Evolutionary conservation across 2,888 invertebrate genomes (phyloP).

Genomic region (Eilema griseolum): DNA sequence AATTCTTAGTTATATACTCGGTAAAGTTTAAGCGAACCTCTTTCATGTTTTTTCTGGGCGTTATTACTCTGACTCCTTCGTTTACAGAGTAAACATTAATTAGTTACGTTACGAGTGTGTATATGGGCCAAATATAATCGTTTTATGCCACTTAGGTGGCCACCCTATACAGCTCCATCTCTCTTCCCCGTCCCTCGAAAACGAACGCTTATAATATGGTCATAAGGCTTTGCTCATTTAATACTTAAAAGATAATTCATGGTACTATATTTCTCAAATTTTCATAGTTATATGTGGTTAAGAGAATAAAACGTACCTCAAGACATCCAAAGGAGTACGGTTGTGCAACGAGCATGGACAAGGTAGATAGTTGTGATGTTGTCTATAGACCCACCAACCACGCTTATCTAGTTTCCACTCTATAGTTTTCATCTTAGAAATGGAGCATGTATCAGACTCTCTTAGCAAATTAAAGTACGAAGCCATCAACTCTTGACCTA

Average conservation of each 20-base stretch:
- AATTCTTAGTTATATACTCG: background rate
- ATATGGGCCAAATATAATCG: background rate
- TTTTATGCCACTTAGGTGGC: no score
- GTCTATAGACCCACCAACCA: conserved; percentile 77
- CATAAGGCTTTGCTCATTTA: no score
- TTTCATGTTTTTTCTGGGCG: background rate
- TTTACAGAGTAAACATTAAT: background rate
- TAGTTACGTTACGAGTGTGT: background rate
- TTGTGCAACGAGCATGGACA: conserved; percentile 73
- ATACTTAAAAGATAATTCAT: no score
- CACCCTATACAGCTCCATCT: no score
- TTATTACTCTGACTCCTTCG: background rate
- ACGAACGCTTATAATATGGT: no score
- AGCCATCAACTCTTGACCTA: conserved; percentile 84
- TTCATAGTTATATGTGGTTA: background rate
- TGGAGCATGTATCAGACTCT: conserved; percentile 66
- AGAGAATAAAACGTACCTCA: conserved; percentile 58
- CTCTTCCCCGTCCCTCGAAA: no score
- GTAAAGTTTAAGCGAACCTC: background rate
- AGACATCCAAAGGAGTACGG: conserved; percentile 74
- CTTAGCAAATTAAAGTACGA: conserved; percentile 75
- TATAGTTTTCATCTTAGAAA: conserved; percentile 75
- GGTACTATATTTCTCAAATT: no score
- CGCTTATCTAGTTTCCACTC: conserved; percentile 81
- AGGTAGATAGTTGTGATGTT: conserved; percentile 67